Percentiles rank a stretch among this genome's conserved stretches.
phyloP scores from a whole-genome alignment of 1,140 invertebrate genomes.

The Vanessa atalanta region DNA sequence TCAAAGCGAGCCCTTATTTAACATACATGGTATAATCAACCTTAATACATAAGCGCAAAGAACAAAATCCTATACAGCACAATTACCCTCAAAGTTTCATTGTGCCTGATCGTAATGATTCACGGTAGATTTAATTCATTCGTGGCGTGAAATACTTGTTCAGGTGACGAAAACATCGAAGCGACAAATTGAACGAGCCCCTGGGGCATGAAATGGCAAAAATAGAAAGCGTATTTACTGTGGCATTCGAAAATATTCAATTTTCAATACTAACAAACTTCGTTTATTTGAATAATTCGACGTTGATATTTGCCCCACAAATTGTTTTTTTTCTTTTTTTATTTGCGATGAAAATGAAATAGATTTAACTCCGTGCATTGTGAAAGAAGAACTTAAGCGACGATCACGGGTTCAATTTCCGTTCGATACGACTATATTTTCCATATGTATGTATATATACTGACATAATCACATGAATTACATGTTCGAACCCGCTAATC shows the following conservation, averaged over 20 bases:
- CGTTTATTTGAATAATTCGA: background rate
- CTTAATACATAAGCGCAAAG: background rate
- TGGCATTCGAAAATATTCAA: conserved; percentile 13
- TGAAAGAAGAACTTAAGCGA: too few relatives aligned
- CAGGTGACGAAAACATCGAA: conserved; percentile 36
- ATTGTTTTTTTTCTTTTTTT: background rate
- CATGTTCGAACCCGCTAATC: too few relatives aligned
- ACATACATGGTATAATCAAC: background rate
- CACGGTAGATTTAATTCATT: conserved; percentile 43
- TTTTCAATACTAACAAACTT: conserved; percentile 8
- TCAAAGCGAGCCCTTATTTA: background rate
- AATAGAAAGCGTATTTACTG: conserved; percentile 21
- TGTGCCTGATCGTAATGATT: conserved; percentile 31
- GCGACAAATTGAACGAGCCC: conserved; percentile 40
- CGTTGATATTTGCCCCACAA: background rate
- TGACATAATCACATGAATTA: too few relatives aligned
- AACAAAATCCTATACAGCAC: background rate
- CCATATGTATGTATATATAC: too few relatives aligned
- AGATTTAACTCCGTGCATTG: background rate
- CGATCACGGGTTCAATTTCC: too few relatives aligned
- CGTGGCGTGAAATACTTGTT: conserved; percentile 35
- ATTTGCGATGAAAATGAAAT: background rate
- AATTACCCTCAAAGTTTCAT: conserved; percentile 6
- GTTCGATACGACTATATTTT: too few relatives aligned
- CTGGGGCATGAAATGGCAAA: conserved; percentile 30